A percentile compares a stretch with the other conserved stretches of the same genome.
Evolutionary conservation across 2,888 invertebrate genomes (phyloP).

Genomic region (Platerodrilus igneus): DNA sequence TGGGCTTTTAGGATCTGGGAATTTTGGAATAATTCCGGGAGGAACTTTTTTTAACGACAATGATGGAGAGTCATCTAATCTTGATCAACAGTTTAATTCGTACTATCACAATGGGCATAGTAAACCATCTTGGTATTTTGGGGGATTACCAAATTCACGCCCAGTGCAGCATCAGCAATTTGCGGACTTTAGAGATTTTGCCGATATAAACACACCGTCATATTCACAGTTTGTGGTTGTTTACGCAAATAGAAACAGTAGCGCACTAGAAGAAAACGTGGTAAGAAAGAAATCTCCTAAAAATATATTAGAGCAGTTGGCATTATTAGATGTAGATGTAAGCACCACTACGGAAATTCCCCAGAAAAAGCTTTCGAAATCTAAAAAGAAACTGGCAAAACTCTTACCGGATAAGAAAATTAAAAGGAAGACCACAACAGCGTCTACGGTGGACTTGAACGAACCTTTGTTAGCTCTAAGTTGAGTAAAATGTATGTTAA

Average conservation of each 20-base stretch:
- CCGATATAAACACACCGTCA: constrained; percentile 80
- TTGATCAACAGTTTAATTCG: constrained; percentile 53
- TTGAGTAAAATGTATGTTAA: too few relatives aligned
- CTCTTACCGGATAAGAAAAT: constrained; percentile 53
- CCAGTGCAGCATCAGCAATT: constrained; percentile 79
- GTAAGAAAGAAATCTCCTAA: constrained; percentile 56
- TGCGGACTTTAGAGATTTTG: constrained; percentile 85
- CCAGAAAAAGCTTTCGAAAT: constrained; percentile 54
- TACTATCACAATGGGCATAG: constrained; percentile 69
- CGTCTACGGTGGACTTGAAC: constrained; percentile 51
- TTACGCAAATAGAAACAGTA: constrained; percentile 76
- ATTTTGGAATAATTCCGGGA: constrained; percentile 81
- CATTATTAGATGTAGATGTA: constrained; percentile 62
- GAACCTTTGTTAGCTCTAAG: constrained; percentile 66
- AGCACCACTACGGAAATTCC: constrained; percentile 30
- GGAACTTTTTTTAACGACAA: constrained; percentile 79
- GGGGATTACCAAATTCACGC: constrained; percentile 62
- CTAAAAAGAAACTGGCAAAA: constrained; percentile 61
- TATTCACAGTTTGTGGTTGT: constrained; percentile 81
- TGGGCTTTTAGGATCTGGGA: constrained; percentile 73
- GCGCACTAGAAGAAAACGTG: constrained; percentile 53
- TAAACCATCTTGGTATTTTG: constrained; percentile 57
- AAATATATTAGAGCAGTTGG: constrained; percentile 77
- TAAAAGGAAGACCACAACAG: constrained; percentile 44
- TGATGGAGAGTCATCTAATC: constrained; percentile 58